phyloP scores from a whole-genome alignment of 2,888 invertebrate species.

The Sphecodes monilicornis region DNA sequence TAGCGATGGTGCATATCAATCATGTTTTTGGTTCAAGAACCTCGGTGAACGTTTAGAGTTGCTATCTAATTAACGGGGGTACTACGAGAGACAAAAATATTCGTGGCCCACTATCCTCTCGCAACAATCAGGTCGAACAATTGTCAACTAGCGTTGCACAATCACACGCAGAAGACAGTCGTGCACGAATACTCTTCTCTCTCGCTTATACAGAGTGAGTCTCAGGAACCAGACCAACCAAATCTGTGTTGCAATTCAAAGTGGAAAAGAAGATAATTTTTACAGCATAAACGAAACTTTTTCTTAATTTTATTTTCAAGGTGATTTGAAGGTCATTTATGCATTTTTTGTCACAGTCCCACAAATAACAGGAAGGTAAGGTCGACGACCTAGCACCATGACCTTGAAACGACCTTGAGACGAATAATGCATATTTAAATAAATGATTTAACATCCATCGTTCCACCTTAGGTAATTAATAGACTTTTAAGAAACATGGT shows the following conservation, averaged over 20 bases:
- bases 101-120: neutral
- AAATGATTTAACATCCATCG: neutral
- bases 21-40: conserved; percentile 5
- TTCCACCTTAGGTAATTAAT: neutral
- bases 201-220: neutral
- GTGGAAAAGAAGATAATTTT: neutral
- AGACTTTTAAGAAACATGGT: neutral
- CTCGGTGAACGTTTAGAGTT: conserved; percentile 12
- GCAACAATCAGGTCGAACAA: neutral
- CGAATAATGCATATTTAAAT: neutral
- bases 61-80: neutral
- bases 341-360: neutral
- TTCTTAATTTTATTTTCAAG: neutral
- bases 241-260: neutral
- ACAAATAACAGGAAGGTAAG: neutral
- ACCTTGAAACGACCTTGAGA: neutral
- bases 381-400: neutral
- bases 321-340: neutral
- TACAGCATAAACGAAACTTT: neutral
- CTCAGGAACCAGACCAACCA: neutral
- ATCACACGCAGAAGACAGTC: neutral
- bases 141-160: neutral
- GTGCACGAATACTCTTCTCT: neutral
- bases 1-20: conserved; percentile 34
- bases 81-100: neutral